Evolutionary conservation across 2,113 vertebrate species (phyloP), one percentile per base, ranked within the genome.

Genomic region (Tupaia chinensis): DNA sequence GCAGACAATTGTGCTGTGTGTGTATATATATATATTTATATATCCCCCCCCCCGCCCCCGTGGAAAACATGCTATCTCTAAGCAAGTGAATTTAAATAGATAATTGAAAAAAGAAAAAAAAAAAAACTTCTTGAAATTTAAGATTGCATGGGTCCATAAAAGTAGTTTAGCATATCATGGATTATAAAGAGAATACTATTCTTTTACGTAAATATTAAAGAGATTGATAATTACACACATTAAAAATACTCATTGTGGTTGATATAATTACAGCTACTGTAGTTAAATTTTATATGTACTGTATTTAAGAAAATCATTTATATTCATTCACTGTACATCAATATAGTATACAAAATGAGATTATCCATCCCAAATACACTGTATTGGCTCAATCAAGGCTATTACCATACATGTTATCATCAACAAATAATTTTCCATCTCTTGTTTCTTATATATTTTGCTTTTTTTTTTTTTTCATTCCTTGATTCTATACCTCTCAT

Each of bases 201-300:
- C 14, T 96, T 97, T 87, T 96, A 20, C 79, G 32, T 92, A 95
- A 97, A 80, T 87, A 58, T 56, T 93, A 53, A 94, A 91, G 3
- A 44, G 22, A 88, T 72, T 69, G 1, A 44, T 96, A 69, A 88
- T 65, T 88, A 11, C 86, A 80, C 76, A 54, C 56, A 19, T 76
- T 93, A 76, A 92, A 79, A 19, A 34, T 53, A 81, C 96, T 66
- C 69, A 19, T 54, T 0, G 0, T 2, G 3, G 65, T 93, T 97
- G 1, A 74, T 91, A 77, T 34, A 94, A 79, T 96, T 84, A 69
- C 54, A 54, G 44, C 29, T 79, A 60, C 54, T 93, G 17, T 19
- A 53, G 56, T 14, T 72, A n/a, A 95, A 61, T 82, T 77, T 95
- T 95, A 32, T 16, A 16, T 53, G 34, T 94, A 66, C 25, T 84